These are phyloP conservation scores for Synergus laeviventris DNA, from an alignment of 2,888 invertebrate genomes.

Conservation along the genomic window DNA sequence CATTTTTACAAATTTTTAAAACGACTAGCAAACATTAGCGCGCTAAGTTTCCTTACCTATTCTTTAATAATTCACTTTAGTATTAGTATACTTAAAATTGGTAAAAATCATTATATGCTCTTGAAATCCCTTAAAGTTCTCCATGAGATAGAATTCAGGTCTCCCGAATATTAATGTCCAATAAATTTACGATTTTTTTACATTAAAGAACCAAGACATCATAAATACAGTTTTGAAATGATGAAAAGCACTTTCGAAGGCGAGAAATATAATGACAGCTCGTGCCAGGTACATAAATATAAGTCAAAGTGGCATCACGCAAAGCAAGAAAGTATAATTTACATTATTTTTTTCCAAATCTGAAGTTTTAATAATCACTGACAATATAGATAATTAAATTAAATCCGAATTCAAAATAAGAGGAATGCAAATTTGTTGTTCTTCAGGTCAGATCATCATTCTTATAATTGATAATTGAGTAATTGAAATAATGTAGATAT, in stretches of 20 bases:
- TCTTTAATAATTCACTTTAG: no score
- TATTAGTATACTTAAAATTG: no score
- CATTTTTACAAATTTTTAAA: no score
- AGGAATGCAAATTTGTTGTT: no score
- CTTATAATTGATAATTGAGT: no score
- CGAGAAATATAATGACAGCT: slow-evolving; percentile 11
- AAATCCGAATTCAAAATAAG: background rate
- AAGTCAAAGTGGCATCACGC: slow-evolving; percentile 27
- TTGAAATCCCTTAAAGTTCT: no score
- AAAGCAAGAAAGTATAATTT: slow-evolving; percentile 20
- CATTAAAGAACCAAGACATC: background rate
- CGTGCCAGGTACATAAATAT: background rate
- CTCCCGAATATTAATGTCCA: background rate
- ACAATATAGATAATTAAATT: background rate
- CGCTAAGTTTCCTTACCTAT: no score
- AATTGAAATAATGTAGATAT: no score
- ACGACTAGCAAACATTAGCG: no score
- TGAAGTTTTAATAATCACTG: background rate
- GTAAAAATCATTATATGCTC: no score
- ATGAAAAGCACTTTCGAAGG: slow-evolving; percentile 12
- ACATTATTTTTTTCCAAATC: background rate
- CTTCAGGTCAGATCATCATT: no score
- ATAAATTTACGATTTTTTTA: slow-evolving; percentile 25
- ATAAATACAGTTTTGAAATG: slow-evolving; percentile 26
- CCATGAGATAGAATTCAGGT: background rate